These are phyloP conservation scores for Eupeodes latifasciatus DNA, from an alignment of 2,888 invertebrate genomes.

Conservation along the genomic window DNA sequence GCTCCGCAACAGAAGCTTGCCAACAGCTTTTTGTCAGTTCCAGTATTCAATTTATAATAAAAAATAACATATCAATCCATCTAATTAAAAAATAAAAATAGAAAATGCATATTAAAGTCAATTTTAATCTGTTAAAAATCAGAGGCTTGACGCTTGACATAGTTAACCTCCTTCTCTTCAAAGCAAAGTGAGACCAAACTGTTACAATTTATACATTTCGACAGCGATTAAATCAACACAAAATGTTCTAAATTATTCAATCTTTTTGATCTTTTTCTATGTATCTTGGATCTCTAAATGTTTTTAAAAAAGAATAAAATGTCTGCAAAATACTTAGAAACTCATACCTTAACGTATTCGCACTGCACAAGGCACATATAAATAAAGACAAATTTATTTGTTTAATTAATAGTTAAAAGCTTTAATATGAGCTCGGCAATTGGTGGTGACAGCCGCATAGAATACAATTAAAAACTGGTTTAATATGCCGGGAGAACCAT, in stretches of 20 bases:
- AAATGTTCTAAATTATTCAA: constrained; percentile 58
- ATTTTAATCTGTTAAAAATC: constrained; percentile 42
- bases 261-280: constrained; percentile 17
- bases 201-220: constrained; percentile 19
- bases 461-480: constrained; percentile 69
- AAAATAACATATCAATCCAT: constrained; percentile 15
- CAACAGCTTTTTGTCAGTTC: constrained; percentile 2
- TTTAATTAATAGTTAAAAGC: constrained; percentile 62
- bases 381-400: constrained; percentile 43
- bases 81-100: constrained; percentile 9
- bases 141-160: background rate
- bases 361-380: too few species aligned
- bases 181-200: background rate
- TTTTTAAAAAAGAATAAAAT: constrained; percentile 9
- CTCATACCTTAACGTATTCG: background rate
- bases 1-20: too few species aligned
- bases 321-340: constrained; percentile 48
- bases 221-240: constrained; percentile 56
- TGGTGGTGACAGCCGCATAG: constrained; percentile 17
- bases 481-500: constrained; percentile 17
- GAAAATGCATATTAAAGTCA: background rate
- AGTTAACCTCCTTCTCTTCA: background rate
- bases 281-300: constrained; percentile 30
- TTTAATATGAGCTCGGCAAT: constrained; percentile 17
- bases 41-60: constrained; percentile 25